Evolutionary conservation across 2,797 vertebrate species (phyloP).

Genomic region (Oreortyx pictus): DNA sequence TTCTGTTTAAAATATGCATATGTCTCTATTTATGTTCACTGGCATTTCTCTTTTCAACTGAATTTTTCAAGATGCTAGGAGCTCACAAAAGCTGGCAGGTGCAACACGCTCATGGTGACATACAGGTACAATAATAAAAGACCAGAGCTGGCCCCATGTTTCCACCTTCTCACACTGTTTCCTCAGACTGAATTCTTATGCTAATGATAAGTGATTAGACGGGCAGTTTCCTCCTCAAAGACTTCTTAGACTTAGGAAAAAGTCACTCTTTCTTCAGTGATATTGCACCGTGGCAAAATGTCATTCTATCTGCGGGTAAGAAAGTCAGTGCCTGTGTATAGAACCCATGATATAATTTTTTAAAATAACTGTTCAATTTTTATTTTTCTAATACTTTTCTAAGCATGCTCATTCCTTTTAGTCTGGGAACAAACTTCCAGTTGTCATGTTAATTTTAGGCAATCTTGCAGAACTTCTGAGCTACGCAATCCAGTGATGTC

Average conservation of each 20-base stretch:
- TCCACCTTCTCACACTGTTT: background rate
- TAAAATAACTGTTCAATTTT: background rate
- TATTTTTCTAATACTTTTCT: background rate
- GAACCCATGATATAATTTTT: background rate
- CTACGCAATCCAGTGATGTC: background rate
- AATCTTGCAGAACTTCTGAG: background rate
- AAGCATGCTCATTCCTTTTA: rapidly evolving
- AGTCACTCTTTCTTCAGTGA: background rate
- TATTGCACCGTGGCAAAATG: background rate
- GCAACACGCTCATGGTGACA: background rate
- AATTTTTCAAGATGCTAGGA: background rate
- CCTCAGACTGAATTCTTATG: background rate
- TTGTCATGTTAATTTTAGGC: rapidly evolving
- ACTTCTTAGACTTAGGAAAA: background rate
- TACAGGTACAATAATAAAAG: background rate
- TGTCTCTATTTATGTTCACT: background rate
- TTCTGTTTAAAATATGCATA: background rate
- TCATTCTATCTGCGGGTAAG: background rate
- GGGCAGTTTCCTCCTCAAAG: background rate
- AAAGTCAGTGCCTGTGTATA: background rate
- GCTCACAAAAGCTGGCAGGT: background rate
- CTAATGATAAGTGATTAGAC: background rate
- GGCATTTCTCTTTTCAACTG: background rate
- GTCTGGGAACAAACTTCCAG: background rate
- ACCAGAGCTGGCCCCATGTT: background rate